These are phyloP conservation scores for Choreutis nemorana DNA, from an alignment of 2,888 invertebrate genomes.

Conservation along the genomic window DNA sequence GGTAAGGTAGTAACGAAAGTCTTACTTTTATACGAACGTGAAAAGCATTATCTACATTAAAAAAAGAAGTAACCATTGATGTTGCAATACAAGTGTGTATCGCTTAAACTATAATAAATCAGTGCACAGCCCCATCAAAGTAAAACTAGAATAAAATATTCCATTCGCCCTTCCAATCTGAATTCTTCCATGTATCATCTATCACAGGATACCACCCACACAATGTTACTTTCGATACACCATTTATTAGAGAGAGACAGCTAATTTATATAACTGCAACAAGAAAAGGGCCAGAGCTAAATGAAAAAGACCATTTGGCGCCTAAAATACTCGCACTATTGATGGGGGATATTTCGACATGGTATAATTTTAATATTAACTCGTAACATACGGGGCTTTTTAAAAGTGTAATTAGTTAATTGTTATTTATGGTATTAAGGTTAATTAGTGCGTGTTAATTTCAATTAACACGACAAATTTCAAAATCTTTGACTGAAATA, in stretches of 20 bases:
- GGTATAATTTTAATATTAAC: constrained; percentile 52
- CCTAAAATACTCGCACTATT: constrained; percentile 23
- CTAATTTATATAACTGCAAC: constrained; percentile 54
- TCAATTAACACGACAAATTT: too few species aligned
- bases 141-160: too few species aligned
- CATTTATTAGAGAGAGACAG: constrained; percentile 57
- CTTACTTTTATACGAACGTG: too few species aligned
- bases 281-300: constrained; percentile 51
- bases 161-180: too few species aligned
- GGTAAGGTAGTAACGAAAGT: too few species aligned
- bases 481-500: too few species aligned
- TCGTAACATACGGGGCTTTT: constrained; percentile 28
- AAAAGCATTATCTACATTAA: too few species aligned
- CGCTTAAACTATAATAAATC: too few species aligned
- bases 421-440: not conserved
- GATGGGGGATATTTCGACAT: constrained; percentile 21
- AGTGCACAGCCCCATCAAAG: too few species aligned
- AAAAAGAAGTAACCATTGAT: too few species aligned
- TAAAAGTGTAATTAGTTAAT: not conserved
- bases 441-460: not conserved
- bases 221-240: constrained; percentile 34
- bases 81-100: too few species aligned
- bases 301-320: constrained; percentile 46
- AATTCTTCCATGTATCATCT: constrained; percentile 30
- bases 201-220: constrained; percentile 46